Evolutionary conservation across 1,140 invertebrate species (phyloP).

Genomic region (Zaprionus taronus): DNA sequence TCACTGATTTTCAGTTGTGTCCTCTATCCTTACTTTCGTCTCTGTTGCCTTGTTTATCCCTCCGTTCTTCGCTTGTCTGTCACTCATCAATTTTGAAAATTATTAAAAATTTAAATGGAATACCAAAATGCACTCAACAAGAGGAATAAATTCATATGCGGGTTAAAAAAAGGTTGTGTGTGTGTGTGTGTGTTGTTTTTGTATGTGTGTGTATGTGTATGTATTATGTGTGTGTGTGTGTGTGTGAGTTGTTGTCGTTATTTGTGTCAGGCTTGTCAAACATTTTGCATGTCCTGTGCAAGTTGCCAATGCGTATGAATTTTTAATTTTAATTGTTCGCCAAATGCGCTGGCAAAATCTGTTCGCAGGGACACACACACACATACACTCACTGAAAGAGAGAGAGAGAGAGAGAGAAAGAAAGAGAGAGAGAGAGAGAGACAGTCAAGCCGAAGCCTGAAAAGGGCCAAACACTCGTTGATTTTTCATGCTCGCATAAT

Average conservation of each 20-base stretch:
- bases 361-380: slow-evolving; percentile 44
- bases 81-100: slow-evolving; percentile 80
- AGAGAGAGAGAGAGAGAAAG: background rate
- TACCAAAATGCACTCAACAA: slow-evolving; percentile 75
- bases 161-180: slow-evolving; percentile 35
- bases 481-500: slow-evolving; percentile 34
- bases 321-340: slow-evolving; percentile 81
- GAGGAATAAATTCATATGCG: slow-evolving; percentile 42
- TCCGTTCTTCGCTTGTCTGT: slow-evolving; percentile 43
- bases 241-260: slow-evolving; percentile 58
- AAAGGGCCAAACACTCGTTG: slow-evolving; percentile 20
- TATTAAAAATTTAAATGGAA: slow-evolving; percentile 83
- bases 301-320: slow-evolving; percentile 71
- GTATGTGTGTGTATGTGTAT: slow-evolving; percentile 5
- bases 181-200: background rate
- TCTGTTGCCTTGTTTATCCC: background rate
- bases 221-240: slow-evolving; percentile 28
- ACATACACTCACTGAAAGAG: background rate
- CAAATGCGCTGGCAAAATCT: slow-evolving; percentile 73
- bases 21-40: background rate
- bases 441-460: background rate
- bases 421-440: background rate
- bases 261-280: slow-evolving; percentile 79
- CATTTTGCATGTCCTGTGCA: slow-evolving; percentile 61
- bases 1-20: slow-evolving; percentile 16